Conservation (phyloP, 1,140 invertebrate genomes). For the Samia ricini region DNA sequence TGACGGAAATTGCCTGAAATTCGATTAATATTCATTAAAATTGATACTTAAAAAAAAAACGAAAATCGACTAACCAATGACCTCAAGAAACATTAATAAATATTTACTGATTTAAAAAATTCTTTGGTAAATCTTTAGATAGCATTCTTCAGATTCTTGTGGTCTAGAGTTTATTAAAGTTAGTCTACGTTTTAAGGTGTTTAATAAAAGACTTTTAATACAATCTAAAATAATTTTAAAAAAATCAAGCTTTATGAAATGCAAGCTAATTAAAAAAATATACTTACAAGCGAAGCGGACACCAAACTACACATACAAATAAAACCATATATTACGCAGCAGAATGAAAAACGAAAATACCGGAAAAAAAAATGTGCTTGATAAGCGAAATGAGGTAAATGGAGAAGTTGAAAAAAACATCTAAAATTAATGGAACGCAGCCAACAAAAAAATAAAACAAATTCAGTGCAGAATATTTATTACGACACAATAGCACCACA, state of each 20-base stretch:
- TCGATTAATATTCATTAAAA: background rate
- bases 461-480: slow-evolving; percentile 41
- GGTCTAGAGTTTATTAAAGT: too few relatives aligned
- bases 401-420: background rate
- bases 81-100: too few relatives aligned
- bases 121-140: too few relatives aligned
- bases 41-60: background rate
- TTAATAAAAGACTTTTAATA: too few relatives aligned
- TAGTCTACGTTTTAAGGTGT: too few relatives aligned
- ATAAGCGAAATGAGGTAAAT: too few relatives aligned
- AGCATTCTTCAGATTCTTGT: too few relatives aligned
- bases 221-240: background rate
- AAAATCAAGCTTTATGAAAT: slow-evolving; percentile 4
- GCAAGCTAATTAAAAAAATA: slow-evolving; percentile 28
- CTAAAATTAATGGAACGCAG: background rate
- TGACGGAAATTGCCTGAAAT: slow-evolving; percentile 61
- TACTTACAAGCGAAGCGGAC: slow-evolving; percentile 56
- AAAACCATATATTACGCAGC: too few relatives aligned
- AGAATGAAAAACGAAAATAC: background rate
- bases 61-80: background rate
- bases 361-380: background rate
- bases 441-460: slow-evolving; percentile 9
- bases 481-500: slow-evolving; percentile 24
- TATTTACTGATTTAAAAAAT: too few relatives aligned
- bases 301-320: background rate